Conservation (phyloP, 2,888 invertebrate species). For the Cosmorhoe ocellata region DNA sequence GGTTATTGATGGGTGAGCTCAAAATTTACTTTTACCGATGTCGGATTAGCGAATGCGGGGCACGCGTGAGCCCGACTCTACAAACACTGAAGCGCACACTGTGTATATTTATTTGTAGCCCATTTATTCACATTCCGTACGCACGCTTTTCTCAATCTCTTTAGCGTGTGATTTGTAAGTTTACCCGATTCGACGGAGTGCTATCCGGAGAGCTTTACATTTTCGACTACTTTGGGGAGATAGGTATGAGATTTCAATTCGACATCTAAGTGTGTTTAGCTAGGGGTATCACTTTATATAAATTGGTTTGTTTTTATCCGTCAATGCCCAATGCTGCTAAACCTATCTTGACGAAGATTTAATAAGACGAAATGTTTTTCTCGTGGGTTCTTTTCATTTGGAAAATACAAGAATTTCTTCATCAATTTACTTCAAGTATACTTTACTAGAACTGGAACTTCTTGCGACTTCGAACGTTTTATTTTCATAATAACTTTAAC, state of each 20-base stretch:
- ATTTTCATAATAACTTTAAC: no score
- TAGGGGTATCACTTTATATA: no score
- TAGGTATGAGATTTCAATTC: constrained; percentile 1
- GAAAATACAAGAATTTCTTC: no score
- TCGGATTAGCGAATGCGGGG: constrained; percentile 57
- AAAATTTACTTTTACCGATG: constrained; percentile 67
- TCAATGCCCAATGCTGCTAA: no score
- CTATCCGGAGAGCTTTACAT: constrained; percentile 12
- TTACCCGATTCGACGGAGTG: constrained; percentile 16
- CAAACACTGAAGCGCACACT: constrained; percentile 22
- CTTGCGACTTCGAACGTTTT: no score
- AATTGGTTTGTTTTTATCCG: no score
- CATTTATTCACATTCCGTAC: constrained; percentile 31
- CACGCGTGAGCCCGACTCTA: constrained; percentile 24
- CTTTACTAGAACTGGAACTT: no score
- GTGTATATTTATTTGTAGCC: constrained; percentile 31
- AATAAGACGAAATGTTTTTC: no score
- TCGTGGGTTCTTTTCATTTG: no score
- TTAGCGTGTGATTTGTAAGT: constrained; percentile 29
- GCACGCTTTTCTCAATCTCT: constrained; percentile 29
- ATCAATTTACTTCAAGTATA: no score
- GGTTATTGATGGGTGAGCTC: constrained; percentile 71
- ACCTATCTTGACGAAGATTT: no score
- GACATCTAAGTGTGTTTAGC: background rate
- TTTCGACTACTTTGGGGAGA: constrained; percentile 8